phyloP scores from a whole-genome alignment of 2,797 vertebrate species.

The Calcarius lapponicus region DNA sequence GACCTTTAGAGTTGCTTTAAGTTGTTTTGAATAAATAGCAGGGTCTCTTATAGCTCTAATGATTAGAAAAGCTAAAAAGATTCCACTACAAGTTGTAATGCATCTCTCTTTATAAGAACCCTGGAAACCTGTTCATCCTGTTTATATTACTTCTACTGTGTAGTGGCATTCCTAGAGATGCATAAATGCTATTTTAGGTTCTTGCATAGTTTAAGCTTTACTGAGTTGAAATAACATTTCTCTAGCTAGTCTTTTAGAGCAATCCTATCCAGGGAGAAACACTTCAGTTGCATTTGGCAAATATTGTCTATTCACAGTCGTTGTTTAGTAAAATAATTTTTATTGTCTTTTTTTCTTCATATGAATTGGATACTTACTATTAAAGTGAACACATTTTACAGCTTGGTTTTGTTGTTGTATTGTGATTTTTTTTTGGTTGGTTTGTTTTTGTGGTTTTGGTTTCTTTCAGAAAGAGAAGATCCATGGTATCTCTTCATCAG shows the following conservation, averaged over 20 bases:
- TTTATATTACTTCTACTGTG: background rate
- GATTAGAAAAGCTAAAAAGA: slow-evolving; percentile 56
- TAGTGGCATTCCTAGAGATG: background rate
- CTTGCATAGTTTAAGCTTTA: background rate
- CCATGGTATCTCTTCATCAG: background rate
- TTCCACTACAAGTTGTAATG: background rate
- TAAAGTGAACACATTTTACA: background rate
- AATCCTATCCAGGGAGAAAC: background rate
- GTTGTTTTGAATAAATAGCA: slow-evolving; percentile 77
- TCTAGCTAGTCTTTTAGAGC: background rate
- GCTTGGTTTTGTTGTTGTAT: background rate
- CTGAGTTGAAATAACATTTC: background rate
- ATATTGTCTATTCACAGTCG: background rate
- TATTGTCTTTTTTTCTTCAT: background rate
- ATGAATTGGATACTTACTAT: background rate
- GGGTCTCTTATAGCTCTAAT: slow-evolving; percentile 59
- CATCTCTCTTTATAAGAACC: slow-evolving; percentile 5
- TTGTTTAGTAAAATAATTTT: background rate
- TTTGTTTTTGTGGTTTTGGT: background rate
- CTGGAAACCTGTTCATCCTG: background rate
- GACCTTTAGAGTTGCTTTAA: slow-evolving; percentile 71
- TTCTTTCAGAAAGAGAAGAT: background rate
- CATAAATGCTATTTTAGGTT: background rate
- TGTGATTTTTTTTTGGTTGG: background rate
- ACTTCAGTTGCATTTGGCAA: background rate